phyloP scores from a whole-genome alignment of 2,888 invertebrate genomes.

The Willowsia nigromaculata region DNA sequence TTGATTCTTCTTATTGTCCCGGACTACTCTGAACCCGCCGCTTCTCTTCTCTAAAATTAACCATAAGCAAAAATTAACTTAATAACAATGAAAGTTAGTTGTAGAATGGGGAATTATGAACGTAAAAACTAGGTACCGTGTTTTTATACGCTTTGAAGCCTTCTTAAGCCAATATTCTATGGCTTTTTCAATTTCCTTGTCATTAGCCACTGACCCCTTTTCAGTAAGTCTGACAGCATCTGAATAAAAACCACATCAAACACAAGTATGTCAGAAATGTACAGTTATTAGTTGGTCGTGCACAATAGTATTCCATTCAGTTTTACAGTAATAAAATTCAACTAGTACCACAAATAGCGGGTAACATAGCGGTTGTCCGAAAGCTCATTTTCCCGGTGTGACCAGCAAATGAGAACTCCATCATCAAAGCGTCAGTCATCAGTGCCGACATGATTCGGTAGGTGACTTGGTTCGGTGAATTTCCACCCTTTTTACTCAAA shows the following conservation, averaged over 20 bases:
- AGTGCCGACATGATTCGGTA: slow-evolving; percentile 6
- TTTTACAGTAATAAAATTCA: neutral
- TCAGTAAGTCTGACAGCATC: neutral
- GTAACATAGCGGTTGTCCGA: neutral
- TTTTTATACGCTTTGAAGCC: neutral
- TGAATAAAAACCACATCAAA: neutral
- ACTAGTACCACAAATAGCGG: neutral
- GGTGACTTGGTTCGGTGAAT: neutral
- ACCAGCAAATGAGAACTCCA: neutral
- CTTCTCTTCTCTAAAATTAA: too few relatives aligned
- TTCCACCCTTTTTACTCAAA: slow-evolving; percentile 20
- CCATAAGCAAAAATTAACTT: too few relatives aligned
- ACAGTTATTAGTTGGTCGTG: too few relatives aligned
- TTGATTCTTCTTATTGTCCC: too few relatives aligned
- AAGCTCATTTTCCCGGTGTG: slow-evolving; percentile 7
- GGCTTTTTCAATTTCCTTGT: slow-evolving; percentile 28
- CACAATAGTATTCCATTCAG: too few relatives aligned
- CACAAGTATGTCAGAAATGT: too few relatives aligned
- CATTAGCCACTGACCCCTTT: neutral
- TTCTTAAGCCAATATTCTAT: slow-evolving; percentile 31
- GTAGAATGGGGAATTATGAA: too few relatives aligned
- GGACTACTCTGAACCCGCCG: too few relatives aligned
- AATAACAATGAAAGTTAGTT: too few relatives aligned
- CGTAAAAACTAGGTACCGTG: too few relatives aligned
- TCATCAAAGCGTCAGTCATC: slow-evolving; percentile 35